These are phyloP conservation scores for Bathynomus jamesi DNA, from an alignment of 1,140 invertebrate species.

Conservation along the genomic window DNA sequence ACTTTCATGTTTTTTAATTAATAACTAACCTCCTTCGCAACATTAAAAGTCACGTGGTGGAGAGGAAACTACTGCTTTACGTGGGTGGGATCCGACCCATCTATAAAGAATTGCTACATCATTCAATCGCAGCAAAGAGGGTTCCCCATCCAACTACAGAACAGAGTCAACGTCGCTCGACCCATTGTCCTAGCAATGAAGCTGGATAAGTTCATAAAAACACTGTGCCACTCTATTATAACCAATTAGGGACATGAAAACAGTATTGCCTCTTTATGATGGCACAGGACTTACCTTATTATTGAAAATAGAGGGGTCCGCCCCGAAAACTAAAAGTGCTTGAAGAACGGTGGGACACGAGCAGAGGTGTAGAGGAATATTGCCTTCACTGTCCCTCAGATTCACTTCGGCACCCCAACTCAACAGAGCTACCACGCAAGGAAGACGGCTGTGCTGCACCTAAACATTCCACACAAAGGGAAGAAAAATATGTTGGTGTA, in stretches of 20 bases:
- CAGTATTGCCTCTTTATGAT: neutral
- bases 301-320: conserved; percentile 67
- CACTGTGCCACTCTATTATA: neutral
- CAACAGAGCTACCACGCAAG: conserved; percentile 71
- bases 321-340: conserved; percentile 80
- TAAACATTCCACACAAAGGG: too few relatives aligned
- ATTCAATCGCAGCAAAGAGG: neutral
- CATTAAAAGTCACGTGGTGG: too few relatives aligned
- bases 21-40: too few relatives aligned
- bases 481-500: too few relatives aligned
- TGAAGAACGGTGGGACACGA: conserved; percentile 63
- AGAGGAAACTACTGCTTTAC: too few relatives aligned
- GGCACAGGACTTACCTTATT: conserved; percentile 43
- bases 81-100: too few relatives aligned
- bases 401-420: conserved; percentile 45
- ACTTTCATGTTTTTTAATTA: too few relatives aligned
- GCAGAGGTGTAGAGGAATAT: conserved; percentile 69
- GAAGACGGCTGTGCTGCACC: conserved; percentile 61
- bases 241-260: neutral
- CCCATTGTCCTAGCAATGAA: neutral
- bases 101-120: neutral
- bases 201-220: neutral
- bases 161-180: too few relatives aligned
- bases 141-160: too few relatives aligned
- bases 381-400: conserved; percentile 61